Evolutionary conservation across 1,140 invertebrate species (phyloP).

Genomic region (Aphidius ervi): DNA sequence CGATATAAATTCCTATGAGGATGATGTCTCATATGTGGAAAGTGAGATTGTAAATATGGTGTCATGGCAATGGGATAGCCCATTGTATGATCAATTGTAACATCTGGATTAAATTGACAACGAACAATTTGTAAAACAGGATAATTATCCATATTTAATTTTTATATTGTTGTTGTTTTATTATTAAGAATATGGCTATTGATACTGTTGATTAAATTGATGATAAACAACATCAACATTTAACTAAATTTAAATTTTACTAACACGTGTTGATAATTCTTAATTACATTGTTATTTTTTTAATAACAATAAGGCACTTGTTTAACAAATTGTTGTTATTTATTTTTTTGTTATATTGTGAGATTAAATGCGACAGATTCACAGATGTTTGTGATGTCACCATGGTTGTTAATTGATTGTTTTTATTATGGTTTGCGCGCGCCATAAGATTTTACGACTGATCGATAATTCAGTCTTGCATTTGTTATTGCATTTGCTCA

Average conservation of each 20-base stretch:
- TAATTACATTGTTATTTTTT: neutral
- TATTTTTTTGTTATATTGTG: too few relatives aligned
- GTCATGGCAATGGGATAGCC: slow-evolving; percentile 44
- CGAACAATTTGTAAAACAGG: slow-evolving; percentile 50
- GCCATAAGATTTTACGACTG: slow-evolving; percentile 32
- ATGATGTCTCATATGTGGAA: slow-evolving; percentile 40
- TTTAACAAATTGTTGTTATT: too few relatives aligned
- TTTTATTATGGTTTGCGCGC: slow-evolving; percentile 40
- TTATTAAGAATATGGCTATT: too few relatives aligned
- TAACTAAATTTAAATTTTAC: too few relatives aligned
- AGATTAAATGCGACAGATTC: neutral
- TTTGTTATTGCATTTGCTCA: too few relatives aligned
- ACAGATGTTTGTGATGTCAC: slow-evolving; percentile 16
- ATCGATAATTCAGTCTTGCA: slow-evolving; percentile 34
- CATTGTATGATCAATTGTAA: slow-evolving; percentile 38
- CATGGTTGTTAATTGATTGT: slow-evolving; percentile 23
- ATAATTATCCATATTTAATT: slow-evolving; percentile 45
- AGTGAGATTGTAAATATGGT: slow-evolving; percentile 45
- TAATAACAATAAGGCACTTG: too few relatives aligned
- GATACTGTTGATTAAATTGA: neutral
- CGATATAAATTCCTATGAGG: slow-evolving; percentile 45
- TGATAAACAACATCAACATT: neutral
- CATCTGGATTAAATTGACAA: slow-evolving; percentile 43
- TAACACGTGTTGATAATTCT: neutral
- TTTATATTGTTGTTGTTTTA: neutral